Conservation (phyloP, 1,140 invertebrate species). For the Pseudomyrmex gracilis region DNA sequence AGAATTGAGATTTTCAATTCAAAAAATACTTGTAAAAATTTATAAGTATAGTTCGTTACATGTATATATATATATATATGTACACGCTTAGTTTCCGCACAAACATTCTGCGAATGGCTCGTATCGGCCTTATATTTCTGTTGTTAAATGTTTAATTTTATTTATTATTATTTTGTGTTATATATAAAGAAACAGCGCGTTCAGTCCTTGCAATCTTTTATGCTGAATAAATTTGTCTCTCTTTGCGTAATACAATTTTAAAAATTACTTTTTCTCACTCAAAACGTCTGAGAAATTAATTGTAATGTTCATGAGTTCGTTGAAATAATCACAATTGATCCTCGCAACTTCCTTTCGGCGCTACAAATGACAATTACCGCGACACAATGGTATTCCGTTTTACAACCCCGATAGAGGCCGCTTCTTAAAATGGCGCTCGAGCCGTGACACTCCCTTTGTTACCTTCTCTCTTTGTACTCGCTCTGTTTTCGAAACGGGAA, state of each 20-base stretch:
- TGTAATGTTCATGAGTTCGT: not conserved
- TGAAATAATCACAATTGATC: constrained; percentile 6
- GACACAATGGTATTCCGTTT: constrained; percentile 40
- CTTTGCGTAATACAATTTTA: too few species aligned
- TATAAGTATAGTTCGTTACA: too few species aligned
- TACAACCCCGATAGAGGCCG: constrained; percentile 20
- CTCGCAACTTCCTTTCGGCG: not conserved
- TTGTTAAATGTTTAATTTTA: not conserved
- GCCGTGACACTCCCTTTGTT: constrained; percentile 36
- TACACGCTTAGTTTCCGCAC: too few species aligned
- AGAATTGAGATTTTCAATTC: too few species aligned
- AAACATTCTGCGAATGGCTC: too few species aligned
- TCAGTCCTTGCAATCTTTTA: not conserved
- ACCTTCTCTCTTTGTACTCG: constrained; percentile 31
- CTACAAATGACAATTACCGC: constrained; percentile 29
- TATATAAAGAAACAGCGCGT: too few species aligned
- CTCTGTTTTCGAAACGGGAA: constrained; percentile 19
- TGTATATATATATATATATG: too few species aligned
- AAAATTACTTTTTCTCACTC: not conserved
- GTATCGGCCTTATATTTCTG: too few species aligned
- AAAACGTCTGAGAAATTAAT: not conserved
- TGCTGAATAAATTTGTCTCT: too few species aligned
- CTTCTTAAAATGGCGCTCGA: constrained; percentile 44
- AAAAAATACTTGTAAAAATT: too few species aligned
- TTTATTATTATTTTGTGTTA: too few species aligned